Percentiles rank a stretch among this genome's conserved stretches.
Conservation (phyloP, 1,140 invertebrate genomes). For the Phthorimaea operculella region DNA sequence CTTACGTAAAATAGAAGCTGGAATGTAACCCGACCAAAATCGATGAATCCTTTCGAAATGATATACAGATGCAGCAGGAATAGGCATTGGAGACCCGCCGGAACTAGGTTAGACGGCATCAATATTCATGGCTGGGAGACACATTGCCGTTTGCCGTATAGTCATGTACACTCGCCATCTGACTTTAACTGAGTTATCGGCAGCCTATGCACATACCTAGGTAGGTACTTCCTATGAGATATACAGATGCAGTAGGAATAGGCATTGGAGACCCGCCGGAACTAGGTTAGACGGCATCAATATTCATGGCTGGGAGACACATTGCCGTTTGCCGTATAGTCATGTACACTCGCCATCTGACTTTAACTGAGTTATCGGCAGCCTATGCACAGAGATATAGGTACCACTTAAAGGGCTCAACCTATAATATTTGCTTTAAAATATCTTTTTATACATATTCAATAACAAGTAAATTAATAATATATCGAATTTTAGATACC, state of each 20-base stretch:
- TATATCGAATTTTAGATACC: too few species aligned
- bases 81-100: neutral
- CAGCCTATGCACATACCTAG: neutral
- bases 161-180: neutral
- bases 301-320: conserved; percentile 12
- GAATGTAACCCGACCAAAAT: too few species aligned
- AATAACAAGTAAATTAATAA: too few species aligned
- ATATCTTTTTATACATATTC: too few species aligned
- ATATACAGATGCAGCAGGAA: too few species aligned
- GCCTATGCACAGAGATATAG: too few species aligned
- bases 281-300: conserved; percentile 10
- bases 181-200: conserved; percentile 1
- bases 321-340: neutral
- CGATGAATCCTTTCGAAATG: too few species aligned
- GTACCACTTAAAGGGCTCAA: too few species aligned
- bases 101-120: conserved; percentile 9
- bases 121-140: conserved; percentile 13
- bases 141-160: neutral
- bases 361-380: neutral
- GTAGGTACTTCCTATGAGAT: too few species aligned
- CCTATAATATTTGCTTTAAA: too few species aligned
- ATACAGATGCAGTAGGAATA: too few species aligned
- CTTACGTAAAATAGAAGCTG: too few species aligned
- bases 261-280: conserved; percentile 1
- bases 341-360: neutral